These are phyloP conservation scores for Polyodon spathula DNA, from an alignment of 2,113 vertebrate genomes.

Conservation along the genomic window DNA sequence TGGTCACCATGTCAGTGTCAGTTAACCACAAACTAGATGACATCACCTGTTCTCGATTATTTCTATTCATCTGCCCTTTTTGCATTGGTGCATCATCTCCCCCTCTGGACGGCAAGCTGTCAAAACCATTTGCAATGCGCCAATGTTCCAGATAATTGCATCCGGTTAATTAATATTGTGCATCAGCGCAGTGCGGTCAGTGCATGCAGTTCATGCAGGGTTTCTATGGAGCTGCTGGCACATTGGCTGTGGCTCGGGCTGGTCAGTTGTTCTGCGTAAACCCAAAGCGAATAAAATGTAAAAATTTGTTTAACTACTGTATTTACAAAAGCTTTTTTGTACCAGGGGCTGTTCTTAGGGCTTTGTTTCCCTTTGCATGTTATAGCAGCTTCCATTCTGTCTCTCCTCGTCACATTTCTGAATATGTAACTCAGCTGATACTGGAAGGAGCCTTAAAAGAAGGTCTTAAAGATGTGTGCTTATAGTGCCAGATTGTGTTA, in stretches of 20 bases:
- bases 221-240: neutral
- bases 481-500: conserved; percentile 69
- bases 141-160: conserved; percentile 6
- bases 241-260: neutral
- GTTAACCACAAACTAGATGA: conserved; percentile 6
- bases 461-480: conserved; percentile 56
- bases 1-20: conserved; percentile 9
- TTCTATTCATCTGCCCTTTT: neutral
- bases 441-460: conserved; percentile 56
- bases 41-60: conserved; percentile 8
- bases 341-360: conserved; percentile 22
- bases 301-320: conserved; percentile 22
- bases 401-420: conserved; percentile 44
- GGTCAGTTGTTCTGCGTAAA: neutral
- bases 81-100: neutral
- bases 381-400: conserved; percentile 43
- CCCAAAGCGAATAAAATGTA: neutral
- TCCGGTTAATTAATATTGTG: conserved; percentile 6
- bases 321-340: conserved; percentile 30
- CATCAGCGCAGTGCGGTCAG: neutral
- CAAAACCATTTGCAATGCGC: conserved; percentile 6
- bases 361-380: conserved; percentile 34
- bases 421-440: conserved; percentile 44
- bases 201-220: neutral
- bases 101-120: conserved; percentile 3